Percentiles rank a stretch among this genome's conserved stretches.
phyloP scores from a whole-genome alignment of 2,797 vertebrate genomes.

The Ispidina lecontei region DNA sequence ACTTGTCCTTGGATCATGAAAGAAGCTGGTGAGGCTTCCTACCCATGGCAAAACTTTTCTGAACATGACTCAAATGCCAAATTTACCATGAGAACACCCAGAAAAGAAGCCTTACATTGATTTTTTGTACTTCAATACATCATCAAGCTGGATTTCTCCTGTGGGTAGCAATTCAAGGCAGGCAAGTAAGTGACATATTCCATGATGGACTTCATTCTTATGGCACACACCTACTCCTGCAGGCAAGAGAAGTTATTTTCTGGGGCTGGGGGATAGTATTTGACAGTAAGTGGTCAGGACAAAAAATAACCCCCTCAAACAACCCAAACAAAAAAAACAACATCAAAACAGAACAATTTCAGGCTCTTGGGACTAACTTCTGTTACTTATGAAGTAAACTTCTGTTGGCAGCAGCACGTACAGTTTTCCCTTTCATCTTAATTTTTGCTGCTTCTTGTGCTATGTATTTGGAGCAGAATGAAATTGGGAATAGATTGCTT shows the following conservation, averaged over 20 bases:
- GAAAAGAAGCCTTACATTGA: background rate
- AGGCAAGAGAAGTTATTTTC: slow-evolving; percentile 10
- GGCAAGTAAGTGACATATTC: background rate
- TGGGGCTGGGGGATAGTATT: background rate
- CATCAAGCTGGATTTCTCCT: background rate
- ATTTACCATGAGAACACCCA: background rate
- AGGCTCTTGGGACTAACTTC: background rate
- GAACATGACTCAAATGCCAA: background rate
- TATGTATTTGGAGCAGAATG: background rate
- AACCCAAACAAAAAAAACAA: too few species aligned
- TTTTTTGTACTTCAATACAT: background rate
- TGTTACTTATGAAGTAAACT: background rate
- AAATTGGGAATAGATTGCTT: background rate
- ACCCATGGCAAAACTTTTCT: background rate
- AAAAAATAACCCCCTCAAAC: background rate
- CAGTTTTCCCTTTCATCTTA: background rate
- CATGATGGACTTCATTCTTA: background rate
- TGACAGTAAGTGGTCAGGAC: slow-evolving; percentile 47
- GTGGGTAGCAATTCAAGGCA: background rate
- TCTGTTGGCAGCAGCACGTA: background rate
- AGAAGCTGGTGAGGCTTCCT: background rate
- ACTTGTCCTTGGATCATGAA: background rate
- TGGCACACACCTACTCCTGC: background rate
- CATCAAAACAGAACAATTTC: background rate
- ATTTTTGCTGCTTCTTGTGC: background rate